Base-by-base conservation (phyloP, 1,140 invertebrate species). In the Sinella curviseta region DNA sequence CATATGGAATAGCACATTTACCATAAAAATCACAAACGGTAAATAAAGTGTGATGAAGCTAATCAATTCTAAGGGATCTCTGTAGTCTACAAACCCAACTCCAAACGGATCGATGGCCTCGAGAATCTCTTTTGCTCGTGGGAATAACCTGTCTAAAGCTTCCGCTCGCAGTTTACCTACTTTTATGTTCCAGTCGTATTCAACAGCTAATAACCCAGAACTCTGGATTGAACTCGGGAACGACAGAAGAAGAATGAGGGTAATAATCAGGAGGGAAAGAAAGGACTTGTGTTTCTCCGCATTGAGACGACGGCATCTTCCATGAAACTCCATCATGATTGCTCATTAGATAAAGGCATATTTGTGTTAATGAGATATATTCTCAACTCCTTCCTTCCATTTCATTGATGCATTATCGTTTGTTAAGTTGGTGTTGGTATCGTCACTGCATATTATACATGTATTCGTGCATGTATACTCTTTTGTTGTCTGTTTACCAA, bases 21-120 rank as follows among this genome's bases (percentile, higher is more conserved):
- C 16, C 75, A 80, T 77, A 34, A 80, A 80, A 17, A 74, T 28
- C 16, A 39, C 60, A 26, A 26, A 33, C 34, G 79, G 79, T 28
- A 80, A 48, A 74, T 77, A 80, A 34, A 80, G 35, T n/a, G 79
- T 80, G 31, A 80, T 67, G 30, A 73, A 80, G 36, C 76, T 80
- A 20, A 80, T 80, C 48, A 60, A 70, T 60, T 80, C 79, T 39
- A 80, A 74, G 17, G 79, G 79, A 70, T 80, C 79, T 8, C 12
- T 24, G 8, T 3, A 39, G 28, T 80, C 76, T 24, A 80, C 75
- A 80, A 55, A 77, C 1, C 1, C 14, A 36, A 48, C 20, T 28
- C 34, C 78, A 73, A 80, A 39, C 14, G 60, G 78, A 73, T 65
- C 48, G 54, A 48, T 34, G 76, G 31, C 26, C 70, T 55, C 31